These are phyloP conservation scores for Lamprotornis superbus DNA, from an alignment of 2,113 vertebrate species.

Conservation along the genomic window DNA sequence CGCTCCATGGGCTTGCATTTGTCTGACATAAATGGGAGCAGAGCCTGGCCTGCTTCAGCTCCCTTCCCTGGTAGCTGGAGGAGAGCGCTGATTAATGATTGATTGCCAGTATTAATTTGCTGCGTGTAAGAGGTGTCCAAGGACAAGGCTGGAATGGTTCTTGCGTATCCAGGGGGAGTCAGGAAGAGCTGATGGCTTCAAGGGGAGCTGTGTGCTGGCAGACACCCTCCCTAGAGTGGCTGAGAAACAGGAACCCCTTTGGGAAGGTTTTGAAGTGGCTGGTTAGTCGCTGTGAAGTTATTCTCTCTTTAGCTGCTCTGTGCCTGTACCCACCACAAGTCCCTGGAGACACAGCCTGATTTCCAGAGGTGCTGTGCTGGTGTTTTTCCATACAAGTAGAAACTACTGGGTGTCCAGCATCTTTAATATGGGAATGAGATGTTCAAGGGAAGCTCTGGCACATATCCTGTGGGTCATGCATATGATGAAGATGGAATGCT, in stretches of 20 bases:
- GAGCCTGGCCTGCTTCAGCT: constrained; percentile 16
- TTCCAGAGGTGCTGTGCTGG: background rate
- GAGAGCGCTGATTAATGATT: constrained; percentile 30
- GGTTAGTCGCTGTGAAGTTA: background rate
- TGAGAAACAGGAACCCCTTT: background rate
- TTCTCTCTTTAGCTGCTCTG: background rate
- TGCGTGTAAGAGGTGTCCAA: constrained; percentile 1
- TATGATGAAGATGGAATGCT: background rate
- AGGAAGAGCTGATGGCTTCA: background rate
- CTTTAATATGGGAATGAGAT: background rate
- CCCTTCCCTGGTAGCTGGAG: background rate
- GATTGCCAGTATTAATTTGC: constrained; percentile 39
- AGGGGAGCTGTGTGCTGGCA: background rate
- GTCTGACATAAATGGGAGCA: constrained; percentile 50
- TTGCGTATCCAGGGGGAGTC: background rate
- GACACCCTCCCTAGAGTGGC: background rate
- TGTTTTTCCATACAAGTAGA: background rate
- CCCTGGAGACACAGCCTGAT: background rate
- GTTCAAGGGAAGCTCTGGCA: background rate
- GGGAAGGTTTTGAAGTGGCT: background rate
- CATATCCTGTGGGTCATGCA: background rate
- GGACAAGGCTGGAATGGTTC: constrained; percentile 23
- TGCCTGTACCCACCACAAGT: background rate
- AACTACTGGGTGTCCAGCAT: background rate
- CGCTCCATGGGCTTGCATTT: constrained; percentile 23